phyloP scores from a whole-genome alignment of 2,113 vertebrate genomes.

The Zeus faber region DNA sequence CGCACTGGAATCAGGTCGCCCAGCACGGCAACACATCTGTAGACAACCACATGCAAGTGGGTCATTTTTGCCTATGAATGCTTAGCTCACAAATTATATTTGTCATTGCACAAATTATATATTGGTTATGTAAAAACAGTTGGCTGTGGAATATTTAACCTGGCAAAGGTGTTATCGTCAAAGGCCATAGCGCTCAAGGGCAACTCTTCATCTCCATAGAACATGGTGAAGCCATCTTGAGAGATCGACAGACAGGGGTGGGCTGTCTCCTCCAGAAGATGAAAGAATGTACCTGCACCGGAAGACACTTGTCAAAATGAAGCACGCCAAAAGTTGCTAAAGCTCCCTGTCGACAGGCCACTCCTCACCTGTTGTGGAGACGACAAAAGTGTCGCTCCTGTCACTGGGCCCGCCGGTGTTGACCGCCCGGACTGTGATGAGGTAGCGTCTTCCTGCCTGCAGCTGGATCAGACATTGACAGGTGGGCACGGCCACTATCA shows the following conservation, averaged over 20 bases:
- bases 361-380: constrained; percentile 83
- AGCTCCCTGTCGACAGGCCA: not conserved
- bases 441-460: constrained; percentile 76
- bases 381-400: constrained; percentile 72
- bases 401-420: constrained; percentile 88
- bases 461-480: constrained; percentile 89
- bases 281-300: constrained; percentile 86
- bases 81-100: no score
- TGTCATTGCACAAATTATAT: no score
- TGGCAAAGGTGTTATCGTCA: constrained; percentile 80
- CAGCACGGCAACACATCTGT: constrained; percentile 87
- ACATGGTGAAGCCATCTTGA: constrained; percentile 85
- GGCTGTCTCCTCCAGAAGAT: constrained; percentile 83
- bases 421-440: constrained; percentile 82
- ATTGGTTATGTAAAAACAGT: not conserved
- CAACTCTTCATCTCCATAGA: constrained; percentile 78
- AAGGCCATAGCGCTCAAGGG: constrained; percentile 73
- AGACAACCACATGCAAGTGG: not conserved
- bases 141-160: constrained; percentile 59
- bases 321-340: not conserved
- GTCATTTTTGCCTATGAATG: not conserved
- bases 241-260: constrained; percentile 87
- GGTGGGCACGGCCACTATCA: constrained; percentile 87
- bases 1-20: constrained; percentile 85
- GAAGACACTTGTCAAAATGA: no score